Evolutionary conservation across 2,113 vertebrate genomes (phyloP), one percentile per base, ranked within the genome.

Genomic region (Thymallus thymallus): DNA sequence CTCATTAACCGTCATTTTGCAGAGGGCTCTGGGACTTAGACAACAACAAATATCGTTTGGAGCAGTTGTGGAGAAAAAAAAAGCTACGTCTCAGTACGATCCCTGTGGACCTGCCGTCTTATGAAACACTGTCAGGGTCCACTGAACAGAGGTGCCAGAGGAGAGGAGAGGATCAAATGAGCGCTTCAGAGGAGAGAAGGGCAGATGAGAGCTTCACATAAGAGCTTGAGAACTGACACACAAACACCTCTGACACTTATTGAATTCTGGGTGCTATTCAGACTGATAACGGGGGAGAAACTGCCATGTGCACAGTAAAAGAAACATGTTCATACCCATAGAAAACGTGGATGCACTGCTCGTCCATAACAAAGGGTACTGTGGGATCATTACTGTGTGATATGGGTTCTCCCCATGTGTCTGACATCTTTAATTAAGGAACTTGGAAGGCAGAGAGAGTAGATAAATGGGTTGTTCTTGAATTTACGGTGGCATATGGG

Each of bases 111-210:
- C 78, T 81, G 78, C 75, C 30, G 75, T 46, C 20, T 76, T 65
- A 71, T 76, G 68, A 76, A 71, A 89, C 82, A 76, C 78, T 82
- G 86, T 86, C 87, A 90, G 69, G 88, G 86, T 89, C 86, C 84
- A 88, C 76, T 84, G 84, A 90, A 83, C 83, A 81, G 79, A 88
- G 80, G 84, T 84, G 83, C 81, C 78, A 84, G 80, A 82, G 48
- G 51, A 55, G 80, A 82, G 48, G 51, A 55, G 69, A 61, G 56
- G 35, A 41, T 41, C 35, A 41, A 41, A 41, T 41, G 35, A 41
- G 35, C 26, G 71, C 3, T 10, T 55, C 51, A 55, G 14, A 55
- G 51, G 4, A 64, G 41, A 10, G 35, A 45, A 35, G 56, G 29
- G 9, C 29, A 48, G 30, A 6, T 3, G 70, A 61, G 41, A 16